Evolutionary conservation across 2,113 vertebrate genomes (phyloP).

Genomic region (Tenebrosternarchus preto): DNA sequence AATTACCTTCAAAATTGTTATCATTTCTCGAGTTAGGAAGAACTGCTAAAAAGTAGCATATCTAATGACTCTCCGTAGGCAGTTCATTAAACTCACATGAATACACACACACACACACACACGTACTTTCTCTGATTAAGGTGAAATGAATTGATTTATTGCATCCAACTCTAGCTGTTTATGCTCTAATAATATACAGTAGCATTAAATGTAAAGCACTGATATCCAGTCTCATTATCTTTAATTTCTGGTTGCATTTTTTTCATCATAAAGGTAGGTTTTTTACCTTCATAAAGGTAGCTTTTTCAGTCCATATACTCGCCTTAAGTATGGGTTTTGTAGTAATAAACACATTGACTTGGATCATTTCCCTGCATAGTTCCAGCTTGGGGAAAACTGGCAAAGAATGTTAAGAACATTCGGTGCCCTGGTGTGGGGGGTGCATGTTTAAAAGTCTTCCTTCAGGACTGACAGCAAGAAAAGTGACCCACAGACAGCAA

Average conservation of each 20-base stretch:
- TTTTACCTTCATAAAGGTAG: too few relatives aligned
- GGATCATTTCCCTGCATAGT: constrained; percentile 5
- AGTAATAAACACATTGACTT: neutral
- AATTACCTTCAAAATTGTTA: neutral
- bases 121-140: constrained; percentile 1
- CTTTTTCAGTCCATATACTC: too few relatives aligned
- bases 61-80: neutral
- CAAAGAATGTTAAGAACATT: neutral
- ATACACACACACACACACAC: neutral
- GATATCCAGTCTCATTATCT: neutral
- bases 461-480: neutral
- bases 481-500: constrained; percentile 5
- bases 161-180: neutral
- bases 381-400: neutral
- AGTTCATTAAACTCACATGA: constrained; percentile 2
- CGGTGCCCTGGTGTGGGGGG: neutral
- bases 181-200: neutral
- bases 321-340: too few relatives aligned
- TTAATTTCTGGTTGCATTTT: neutral
- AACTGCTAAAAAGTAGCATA: neutral
- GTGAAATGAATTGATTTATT: constrained; percentile 24
- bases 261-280: neutral
- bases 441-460: neutral
- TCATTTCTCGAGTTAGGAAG: neutral
- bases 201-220: neutral